Evolutionary conservation across 23 tunicate species (phyloP).

Genomic region (Oikopleura dioica): DNA sequence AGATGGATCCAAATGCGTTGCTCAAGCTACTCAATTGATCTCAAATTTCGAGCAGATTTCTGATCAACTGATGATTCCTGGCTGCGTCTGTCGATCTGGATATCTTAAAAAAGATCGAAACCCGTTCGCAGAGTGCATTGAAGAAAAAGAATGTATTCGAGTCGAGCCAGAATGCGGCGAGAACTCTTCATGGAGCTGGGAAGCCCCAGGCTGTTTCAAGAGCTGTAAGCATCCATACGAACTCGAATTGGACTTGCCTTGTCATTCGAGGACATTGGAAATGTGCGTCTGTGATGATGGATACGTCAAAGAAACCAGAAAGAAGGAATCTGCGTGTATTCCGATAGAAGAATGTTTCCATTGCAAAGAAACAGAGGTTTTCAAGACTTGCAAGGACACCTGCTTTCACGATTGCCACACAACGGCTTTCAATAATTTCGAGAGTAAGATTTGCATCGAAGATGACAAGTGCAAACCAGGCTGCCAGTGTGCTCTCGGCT

Average conservation of each 20-base stretch:
- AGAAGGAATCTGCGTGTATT: not conserved
- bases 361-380: no score
- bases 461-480: not conserved
- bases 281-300: not conserved
- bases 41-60: not conserved
- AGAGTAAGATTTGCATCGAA: not conserved
- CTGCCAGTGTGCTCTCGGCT: not conserved
- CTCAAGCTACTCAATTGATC: not conserved
- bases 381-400: no score
- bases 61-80: not conserved
- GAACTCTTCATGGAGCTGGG: not conserved
- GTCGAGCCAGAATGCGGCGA: no score
- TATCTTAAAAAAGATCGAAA: not conserved
- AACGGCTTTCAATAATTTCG: not conserved
- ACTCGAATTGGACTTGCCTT: not conserved
- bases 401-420: not conserved
- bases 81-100: not conserved
- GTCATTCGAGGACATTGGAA: not conserved
- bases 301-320: not conserved
- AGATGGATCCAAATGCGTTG: not conserved
- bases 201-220: not conserved
- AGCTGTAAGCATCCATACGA: not conserved
- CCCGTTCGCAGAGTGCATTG: not conserved
- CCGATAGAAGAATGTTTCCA: no score
- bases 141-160: not conserved